Evolutionary conservation across 2,888 invertebrate genomes (phyloP).

Genomic region (Caenorhabditis imperialis): DNA sequence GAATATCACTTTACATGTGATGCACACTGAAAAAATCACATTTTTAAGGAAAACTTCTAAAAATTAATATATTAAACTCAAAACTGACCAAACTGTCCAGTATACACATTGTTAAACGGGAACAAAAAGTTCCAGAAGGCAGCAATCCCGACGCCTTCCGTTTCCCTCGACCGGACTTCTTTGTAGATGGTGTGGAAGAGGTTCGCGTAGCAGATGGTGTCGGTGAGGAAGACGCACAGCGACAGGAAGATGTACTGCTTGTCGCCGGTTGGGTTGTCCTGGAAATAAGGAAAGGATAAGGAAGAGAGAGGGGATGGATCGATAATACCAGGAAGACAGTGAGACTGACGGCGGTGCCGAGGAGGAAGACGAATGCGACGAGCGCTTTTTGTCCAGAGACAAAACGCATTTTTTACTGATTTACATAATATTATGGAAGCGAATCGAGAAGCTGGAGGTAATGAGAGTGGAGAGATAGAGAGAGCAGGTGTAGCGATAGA

Average conservation of each 20-base stretch:
- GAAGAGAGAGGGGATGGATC: too few species aligned
- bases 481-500: slow-evolving; percentile 10
- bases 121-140: slow-evolving; percentile 24
- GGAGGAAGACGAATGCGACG: slow-evolving; percentile 22
- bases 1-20: slow-evolving; percentile 46
- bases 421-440: slow-evolving; percentile 17
- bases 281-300: not conserved
- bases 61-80: not conserved
- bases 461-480: slow-evolving; percentile 9
- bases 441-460: not conserved
- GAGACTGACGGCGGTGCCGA: slow-evolving; percentile 37
- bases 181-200: slow-evolving; percentile 22
- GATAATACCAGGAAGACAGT: slow-evolving; percentile 59
- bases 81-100: slow-evolving; percentile 33
- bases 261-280: slow-evolving; percentile 25
- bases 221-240: slow-evolving; percentile 33
- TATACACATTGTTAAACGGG: slow-evolving; percentile 25
- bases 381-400: slow-evolving; percentile 52
- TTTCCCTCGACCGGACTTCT: not conserved
- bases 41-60: not conserved
- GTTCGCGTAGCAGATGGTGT: slow-evolving; percentile 27
- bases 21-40: slow-evolving; percentile 47
- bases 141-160: slow-evolving; percentile 6
- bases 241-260: slow-evolving; percentile 42
- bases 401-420: slow-evolving; percentile 27